Percentiles rank a stretch among this genome's conserved stretches.
These are phyloP conservation scores for Papilio glaucus DNA, from an alignment of 1,140 invertebrate species.

Conservation along the genomic window DNA sequence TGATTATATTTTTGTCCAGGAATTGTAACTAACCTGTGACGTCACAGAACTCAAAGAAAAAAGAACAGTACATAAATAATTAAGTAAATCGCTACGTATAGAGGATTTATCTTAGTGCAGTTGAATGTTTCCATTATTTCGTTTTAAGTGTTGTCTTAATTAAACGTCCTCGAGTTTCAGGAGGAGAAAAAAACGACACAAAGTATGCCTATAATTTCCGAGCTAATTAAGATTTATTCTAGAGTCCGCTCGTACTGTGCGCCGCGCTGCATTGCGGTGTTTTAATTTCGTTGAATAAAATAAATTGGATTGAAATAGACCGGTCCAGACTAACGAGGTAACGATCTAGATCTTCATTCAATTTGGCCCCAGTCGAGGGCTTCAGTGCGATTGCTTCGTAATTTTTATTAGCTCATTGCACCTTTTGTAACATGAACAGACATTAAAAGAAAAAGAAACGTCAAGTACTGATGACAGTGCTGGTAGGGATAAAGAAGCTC, in stretches of 20 bases:
- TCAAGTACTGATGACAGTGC: no score
- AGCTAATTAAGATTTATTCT: constrained; percentile 21
- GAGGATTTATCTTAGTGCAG: not conserved
- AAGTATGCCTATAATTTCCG: constrained; percentile 12
- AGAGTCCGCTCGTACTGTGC: not conserved
- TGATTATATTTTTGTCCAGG: not conserved
- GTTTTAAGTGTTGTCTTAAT: constrained; percentile 18
- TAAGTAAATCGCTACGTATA: not conserved
- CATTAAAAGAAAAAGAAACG: no score
- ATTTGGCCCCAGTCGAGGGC: not conserved
- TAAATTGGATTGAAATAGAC: constrained; percentile 22
- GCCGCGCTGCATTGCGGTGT: constrained; percentile 18
- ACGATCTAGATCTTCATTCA: constrained; percentile 21
- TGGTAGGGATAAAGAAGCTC: no score
- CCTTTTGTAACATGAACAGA: no score
- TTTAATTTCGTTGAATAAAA: constrained; percentile 30
- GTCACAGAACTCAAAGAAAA: not conserved
- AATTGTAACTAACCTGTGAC: not conserved
- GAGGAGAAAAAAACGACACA: not conserved
- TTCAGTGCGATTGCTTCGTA: not conserved
- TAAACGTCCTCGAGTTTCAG: not conserved
- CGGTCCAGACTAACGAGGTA: not conserved
- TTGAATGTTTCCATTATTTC: not conserved
- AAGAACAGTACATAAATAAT: not conserved
- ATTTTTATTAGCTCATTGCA: not conserved